These are phyloP conservation scores for Clarias laeviceps DNA, from an alignment of 2,797 vertebrate genomes.

Conservation along the genomic window DNA sequence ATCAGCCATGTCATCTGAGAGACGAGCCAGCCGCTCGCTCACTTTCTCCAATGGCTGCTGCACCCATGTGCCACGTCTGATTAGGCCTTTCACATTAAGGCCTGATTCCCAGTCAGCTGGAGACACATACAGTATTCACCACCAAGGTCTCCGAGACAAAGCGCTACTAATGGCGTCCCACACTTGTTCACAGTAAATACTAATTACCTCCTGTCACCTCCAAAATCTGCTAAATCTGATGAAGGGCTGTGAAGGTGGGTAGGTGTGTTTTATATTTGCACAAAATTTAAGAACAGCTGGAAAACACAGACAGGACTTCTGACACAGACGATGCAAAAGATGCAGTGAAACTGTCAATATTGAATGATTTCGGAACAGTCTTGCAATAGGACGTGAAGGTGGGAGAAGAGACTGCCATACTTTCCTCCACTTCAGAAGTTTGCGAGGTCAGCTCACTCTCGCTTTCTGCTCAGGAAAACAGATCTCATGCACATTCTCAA, in stretches of 20 bases:
- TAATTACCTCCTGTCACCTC: slow-evolving; percentile 49
- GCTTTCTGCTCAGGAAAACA: slow-evolving; percentile 19
- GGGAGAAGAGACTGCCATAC: slow-evolving; percentile 12
- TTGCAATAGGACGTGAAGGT: slow-evolving; percentile 27
- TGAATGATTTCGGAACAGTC: not conserved
- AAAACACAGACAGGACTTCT: not conserved
- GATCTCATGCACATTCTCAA: slow-evolving; percentile 8
- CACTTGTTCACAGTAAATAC: slow-evolving; percentile 55
- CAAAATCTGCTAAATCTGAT: slow-evolving; percentile 15
- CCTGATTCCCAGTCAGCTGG: slow-evolving; percentile 38
- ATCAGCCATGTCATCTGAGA: slow-evolving; percentile 66
- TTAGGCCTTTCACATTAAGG: slow-evolving; percentile 44
- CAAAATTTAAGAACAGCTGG: slow-evolving; percentile 18
- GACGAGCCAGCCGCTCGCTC: slow-evolving; percentile 51
- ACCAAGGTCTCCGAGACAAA: slow-evolving; percentile 52
- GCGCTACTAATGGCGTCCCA: slow-evolving; percentile 50
- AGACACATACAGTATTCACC: slow-evolving; percentile 30
- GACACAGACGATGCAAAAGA: not conserved
- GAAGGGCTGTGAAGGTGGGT: slow-evolving; percentile 40
- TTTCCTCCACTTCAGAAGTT: slow-evolving; percentile 8
- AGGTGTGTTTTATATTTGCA: slow-evolving; percentile 51
- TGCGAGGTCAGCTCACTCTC: slow-evolving; percentile 5
- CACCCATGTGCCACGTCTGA: slow-evolving; percentile 34
- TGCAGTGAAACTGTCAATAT: not conserved
- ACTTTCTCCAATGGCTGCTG: slow-evolving; percentile 17